Conservation (phyloP, 2,113 vertebrate species). For the Phylloscopus whistleri region DNA sequence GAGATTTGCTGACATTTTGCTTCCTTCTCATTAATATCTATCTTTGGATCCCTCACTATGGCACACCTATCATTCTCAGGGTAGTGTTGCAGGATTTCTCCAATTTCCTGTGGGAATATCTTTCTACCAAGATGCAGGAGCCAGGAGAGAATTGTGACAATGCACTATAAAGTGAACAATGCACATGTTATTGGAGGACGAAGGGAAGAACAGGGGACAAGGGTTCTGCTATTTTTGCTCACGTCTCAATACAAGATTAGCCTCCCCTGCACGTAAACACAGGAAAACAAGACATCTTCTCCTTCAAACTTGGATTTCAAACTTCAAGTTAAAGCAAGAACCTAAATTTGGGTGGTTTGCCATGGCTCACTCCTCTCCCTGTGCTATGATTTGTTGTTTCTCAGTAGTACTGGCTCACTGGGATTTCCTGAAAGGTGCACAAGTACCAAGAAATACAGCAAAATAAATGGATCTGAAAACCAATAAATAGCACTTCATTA, state of each 20-base stretch:
- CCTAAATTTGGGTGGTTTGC: neutral
- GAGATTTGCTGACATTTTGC: neutral
- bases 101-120: neutral
- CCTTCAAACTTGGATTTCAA: neutral
- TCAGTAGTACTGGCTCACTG: neutral
- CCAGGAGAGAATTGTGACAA: neutral
- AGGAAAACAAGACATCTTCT: neutral
- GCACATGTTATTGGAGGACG: neutral
- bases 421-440: neutral
- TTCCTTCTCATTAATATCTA: slow-evolving; percentile 17
- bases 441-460: neutral
- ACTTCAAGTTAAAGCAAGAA: neutral
- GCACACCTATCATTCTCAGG: neutral
- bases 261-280: neutral
- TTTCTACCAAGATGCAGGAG: neutral
- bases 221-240: neutral
- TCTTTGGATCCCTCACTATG: neutral
- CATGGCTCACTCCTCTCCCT: neutral
- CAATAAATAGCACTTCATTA: neutral
- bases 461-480: neutral
- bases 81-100: neutral
- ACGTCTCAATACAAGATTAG: neutral
- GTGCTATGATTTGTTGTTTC: neutral
- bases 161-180: neutral
- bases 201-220: neutral